Base-by-base conservation (phyloP, 2,797 vertebrate genomes). In the Malacoctenus gilli region DNA sequence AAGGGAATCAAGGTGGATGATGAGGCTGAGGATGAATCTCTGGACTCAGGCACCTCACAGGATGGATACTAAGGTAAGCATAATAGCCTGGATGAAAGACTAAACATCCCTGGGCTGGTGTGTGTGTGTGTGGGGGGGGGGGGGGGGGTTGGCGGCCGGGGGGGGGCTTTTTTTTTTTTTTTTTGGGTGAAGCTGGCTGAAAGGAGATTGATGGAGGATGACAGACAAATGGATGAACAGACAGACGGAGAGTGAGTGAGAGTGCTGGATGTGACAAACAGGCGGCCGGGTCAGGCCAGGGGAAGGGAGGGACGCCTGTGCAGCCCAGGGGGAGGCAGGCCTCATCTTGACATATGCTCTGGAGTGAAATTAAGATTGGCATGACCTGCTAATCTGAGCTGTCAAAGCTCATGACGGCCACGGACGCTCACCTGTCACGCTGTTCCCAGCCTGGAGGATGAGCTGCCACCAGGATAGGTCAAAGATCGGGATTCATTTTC, bases 341-440 rank as follows among this genome's bases (percentile, higher is more conserved):
- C 77, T 73, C 75, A 43, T 83, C 80, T 77, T 89, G 86, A 87
- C 89, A 89, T 90, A 89, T 90, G 87, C 85, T 85, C 80, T 63
- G 80, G 82, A 87, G 77, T 85, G 77, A 89, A 85, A 89, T 86
- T 75, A 82, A 87, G 87, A 88, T 79, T 83, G 89, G 80, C 87
- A 79, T 47, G 73, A 88, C 77, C 87, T 70, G 83, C 87, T 89
- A 89, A 89, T 90, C 83, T 86, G 82, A 86, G 81, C 85, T 87
- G 87, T 87, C 87, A 80, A 71, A 57, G 79, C 85, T 81, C 73
- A 83, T 85, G 85, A 85, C 21, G 67, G 50, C 74, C 50, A 36
- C 36, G 13, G 71, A 88, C 69, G 56, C 72, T 87, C 80, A 86
- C 89, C 85, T 87, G 85, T 83, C 85, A 87, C 54, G 0, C 65